A percentile compares a stretch with the other conserved stretches of the same genome.
Evolutionary conservation across 2,113 vertebrate genomes (phyloP).

Genomic region (Poeciliopsis prolifica): DNA sequence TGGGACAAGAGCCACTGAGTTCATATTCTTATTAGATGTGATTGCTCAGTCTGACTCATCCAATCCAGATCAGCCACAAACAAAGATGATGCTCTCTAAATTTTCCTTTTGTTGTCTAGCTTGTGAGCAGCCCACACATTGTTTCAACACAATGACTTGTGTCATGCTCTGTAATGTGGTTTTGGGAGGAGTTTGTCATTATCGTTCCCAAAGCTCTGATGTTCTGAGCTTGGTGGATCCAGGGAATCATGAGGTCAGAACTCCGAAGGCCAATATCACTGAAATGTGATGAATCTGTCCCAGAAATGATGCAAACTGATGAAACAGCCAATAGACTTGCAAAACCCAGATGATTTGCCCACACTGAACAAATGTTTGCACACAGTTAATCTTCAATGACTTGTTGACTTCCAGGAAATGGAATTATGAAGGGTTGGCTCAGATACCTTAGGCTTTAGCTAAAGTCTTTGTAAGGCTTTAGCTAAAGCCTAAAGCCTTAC

Average conservation of each 20-base stretch:
- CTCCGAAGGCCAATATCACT: conserved; percentile 23
- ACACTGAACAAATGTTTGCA: conserved; percentile 30
- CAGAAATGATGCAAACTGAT: conserved; percentile 10
- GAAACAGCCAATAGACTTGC: conserved; percentile 34
- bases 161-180: conserved; percentile 25
- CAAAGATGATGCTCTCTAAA: neutral
- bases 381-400: conserved; percentile 25
- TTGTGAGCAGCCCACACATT: conserved; percentile 5
- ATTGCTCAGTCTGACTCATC: neutral
- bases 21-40: neutral
- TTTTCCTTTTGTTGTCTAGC: neutral
- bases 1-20: neutral
- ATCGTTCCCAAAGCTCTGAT: conserved; percentile 17
- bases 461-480: no score
- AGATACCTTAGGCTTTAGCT: no score
- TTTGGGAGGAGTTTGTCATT: conserved; percentile 19
- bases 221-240: conserved; percentile 6
- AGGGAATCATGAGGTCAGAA: conserved; percentile 2
- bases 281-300: conserved; percentile 25
- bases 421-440: conserved; percentile 40
- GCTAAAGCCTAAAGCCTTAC: conserved; percentile 15
- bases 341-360: conserved; percentile 34
- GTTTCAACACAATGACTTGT: conserved; percentile 28
- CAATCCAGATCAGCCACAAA: neutral
- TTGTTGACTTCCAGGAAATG: conserved; percentile 38